Conservation (phyloP, 2,797 vertebrate genomes). For the Tiaroga cobitis region DNA sequence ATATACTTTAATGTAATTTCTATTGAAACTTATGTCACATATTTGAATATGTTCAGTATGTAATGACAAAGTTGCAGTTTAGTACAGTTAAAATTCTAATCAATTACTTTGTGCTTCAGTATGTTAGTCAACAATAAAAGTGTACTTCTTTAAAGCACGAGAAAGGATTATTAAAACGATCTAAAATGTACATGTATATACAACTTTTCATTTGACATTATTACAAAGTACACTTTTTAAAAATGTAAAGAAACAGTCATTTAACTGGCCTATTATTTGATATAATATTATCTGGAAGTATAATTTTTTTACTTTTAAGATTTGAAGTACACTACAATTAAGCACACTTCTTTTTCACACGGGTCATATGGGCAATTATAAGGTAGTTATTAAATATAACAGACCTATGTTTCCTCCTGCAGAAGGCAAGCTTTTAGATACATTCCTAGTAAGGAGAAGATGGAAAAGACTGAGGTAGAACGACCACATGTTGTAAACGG, state of each 20-base stretch:
- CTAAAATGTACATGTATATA: background rate
- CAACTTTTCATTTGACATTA: background rate
- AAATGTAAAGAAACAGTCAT: background rate
- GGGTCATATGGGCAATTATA: background rate
- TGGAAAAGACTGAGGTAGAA: constrained; percentile 61
- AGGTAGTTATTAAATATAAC: background rate
- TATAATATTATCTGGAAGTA: too few relatives aligned
- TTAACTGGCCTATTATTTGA: background rate
- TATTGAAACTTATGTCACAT: background rate
- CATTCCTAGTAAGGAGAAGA: constrained; percentile 69
- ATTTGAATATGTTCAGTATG: background rate
- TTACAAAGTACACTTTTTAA: background rate
- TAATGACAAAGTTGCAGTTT: background rate
- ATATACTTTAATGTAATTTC: background rate
- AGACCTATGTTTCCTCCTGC: constrained; percentile 21
- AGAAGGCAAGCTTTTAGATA: constrained; percentile 72
- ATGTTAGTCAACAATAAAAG: background rate
- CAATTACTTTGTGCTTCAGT: background rate
- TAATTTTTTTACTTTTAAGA: too few relatives aligned
- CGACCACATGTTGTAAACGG: constrained; percentile 62
- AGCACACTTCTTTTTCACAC: background rate
- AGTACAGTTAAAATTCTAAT: background rate
- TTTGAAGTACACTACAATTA: too few relatives aligned
- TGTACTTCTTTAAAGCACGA: background rate
- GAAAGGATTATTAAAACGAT: background rate